Evolutionary conservation across 1,140 invertebrate genomes (phyloP).

Genomic region (Solen grandis): DNA sequence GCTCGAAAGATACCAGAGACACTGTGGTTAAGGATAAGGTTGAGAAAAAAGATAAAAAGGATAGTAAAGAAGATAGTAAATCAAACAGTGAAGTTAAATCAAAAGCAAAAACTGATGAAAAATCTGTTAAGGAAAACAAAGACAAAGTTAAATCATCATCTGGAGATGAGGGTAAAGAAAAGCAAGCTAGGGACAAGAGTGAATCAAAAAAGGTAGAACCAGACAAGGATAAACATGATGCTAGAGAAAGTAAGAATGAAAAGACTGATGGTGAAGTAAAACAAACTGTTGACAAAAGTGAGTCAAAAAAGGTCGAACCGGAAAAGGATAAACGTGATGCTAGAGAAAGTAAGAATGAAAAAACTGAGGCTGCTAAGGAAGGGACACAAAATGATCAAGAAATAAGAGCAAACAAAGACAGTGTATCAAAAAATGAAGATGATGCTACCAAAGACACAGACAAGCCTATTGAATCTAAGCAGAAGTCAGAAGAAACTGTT

Average conservation of each 20-base stretch:
- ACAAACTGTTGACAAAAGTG: conserved; percentile 10
- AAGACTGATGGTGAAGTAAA: conserved; percentile 1
- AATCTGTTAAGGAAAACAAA: background rate
- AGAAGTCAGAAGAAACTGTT: too few species aligned
- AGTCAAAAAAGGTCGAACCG: conserved; percentile 2
- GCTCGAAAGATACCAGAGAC: too few species aligned
- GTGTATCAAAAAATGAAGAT: too few species aligned
- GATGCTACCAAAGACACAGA: too few species aligned
- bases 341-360: conserved; percentile 19
- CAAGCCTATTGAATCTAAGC: too few species aligned
- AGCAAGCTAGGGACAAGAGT: too few species aligned
- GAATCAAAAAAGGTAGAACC: too few species aligned
- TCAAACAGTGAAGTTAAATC: background rate
- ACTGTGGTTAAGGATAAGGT: too few species aligned
- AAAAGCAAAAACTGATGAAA: background rate
- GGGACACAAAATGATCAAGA: too few species aligned
- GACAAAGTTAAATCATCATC: conserved; percentile 1
- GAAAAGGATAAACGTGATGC: background rate
- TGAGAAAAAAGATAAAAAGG: background rate
- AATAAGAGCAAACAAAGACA: too few species aligned
- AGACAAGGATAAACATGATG: too few species aligned
- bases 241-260: background rate
- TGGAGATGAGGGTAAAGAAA: too few species aligned
- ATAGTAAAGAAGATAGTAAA: background rate
- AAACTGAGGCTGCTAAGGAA: background rate